A percentile compares a stretch with the other conserved stretches of the same genome.
phyloP scores from a whole-genome alignment of 2,113 vertebrate species.

The Cheilinus undulatus region DNA sequence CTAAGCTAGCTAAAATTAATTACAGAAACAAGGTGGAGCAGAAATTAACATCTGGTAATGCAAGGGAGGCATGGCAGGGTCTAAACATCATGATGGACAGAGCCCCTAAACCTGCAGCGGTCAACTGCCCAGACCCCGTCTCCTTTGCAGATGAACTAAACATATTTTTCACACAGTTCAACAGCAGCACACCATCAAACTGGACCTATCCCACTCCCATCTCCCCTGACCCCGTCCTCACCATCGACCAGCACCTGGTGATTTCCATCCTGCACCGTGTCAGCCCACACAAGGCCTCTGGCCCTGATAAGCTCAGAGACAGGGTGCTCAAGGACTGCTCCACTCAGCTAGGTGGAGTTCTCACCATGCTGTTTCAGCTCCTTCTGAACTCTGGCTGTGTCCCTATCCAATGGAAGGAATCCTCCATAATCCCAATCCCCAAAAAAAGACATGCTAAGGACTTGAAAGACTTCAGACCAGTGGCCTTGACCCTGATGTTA shows the following conservation, averaged over 20 bases:
- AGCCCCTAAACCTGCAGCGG: not conserved
- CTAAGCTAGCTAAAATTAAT: not conserved
- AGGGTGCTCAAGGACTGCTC: not conserved
- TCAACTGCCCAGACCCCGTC: not conserved
- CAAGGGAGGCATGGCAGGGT: slow-evolving; percentile 7
- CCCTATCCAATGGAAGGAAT: not conserved
- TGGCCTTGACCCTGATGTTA: not conserved
- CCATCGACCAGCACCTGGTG: not conserved
- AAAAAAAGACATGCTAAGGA: not conserved
- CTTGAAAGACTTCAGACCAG: not conserved
- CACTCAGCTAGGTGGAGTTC: no score
- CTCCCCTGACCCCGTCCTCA: not conserved
- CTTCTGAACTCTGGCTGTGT: not conserved
- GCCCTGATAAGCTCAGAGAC: not conserved
- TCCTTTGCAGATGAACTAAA: not conserved
- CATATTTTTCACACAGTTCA: not conserved
- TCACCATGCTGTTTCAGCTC: not conserved
- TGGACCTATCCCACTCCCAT: not conserved
- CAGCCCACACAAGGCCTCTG: not conserved
- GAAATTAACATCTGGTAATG: slow-evolving; percentile 7
- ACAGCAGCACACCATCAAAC: not conserved
- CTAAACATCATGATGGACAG: slow-evolving; percentile 19
- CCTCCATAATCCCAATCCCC: not conserved
- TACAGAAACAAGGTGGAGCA: slow-evolving; percentile 6
- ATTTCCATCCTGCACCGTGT: not conserved